Evolutionary conservation across 2,113 vertebrate species (phyloP), one percentile per base, ranked within the genome.

Genomic region (Mastomys natalensis): DNA sequence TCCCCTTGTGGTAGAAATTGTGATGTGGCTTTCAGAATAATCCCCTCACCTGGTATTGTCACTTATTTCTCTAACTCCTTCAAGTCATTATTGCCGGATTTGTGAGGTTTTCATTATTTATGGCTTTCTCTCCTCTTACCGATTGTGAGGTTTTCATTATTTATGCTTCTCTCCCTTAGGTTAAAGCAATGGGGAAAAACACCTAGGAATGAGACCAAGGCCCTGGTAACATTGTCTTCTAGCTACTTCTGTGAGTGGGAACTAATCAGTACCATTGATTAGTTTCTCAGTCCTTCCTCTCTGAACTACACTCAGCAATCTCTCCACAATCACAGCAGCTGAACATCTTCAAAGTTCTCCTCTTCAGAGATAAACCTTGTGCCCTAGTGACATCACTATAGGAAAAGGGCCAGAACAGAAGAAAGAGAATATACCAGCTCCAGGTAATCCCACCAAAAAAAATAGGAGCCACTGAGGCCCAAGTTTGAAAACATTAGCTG

Each of bases 1-100:
- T 94, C 48, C 4, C 62, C 92, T 87, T 51, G 26, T 5, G 24
- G 34, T 40, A 91, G 87, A 66, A 43, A 74, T 34, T 64, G 17
- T 73, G 40, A 7, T n/a, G 82, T 96, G 21, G 76, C 15, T 78
- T 95, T 70, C 15, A 89, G 95, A 93, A 55, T 58, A 58, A 60
- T n/a, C 19, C 16, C 45, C 74, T 43, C 51, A 9, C n/a, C 84
- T n/a, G 43, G 31, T 43, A 91, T 72, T 76, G 8, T 87, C 15
- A 48, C 34, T 78, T 96, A 85, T 90, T 92, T 81, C 73, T 94
- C 85, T 53, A 12, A 22, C 29, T 60, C 84, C 40, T 89, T 78
- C 78, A 91, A 58, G 45, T 34, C 16, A 8, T 62, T 92, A 40
- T 43, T 22, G 16, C n/a, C 72, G 55, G 48, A 43, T 53, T 78